Base-by-base conservation (phyloP, 2,888 invertebrate species). In the Ophion ellenae region DNA sequence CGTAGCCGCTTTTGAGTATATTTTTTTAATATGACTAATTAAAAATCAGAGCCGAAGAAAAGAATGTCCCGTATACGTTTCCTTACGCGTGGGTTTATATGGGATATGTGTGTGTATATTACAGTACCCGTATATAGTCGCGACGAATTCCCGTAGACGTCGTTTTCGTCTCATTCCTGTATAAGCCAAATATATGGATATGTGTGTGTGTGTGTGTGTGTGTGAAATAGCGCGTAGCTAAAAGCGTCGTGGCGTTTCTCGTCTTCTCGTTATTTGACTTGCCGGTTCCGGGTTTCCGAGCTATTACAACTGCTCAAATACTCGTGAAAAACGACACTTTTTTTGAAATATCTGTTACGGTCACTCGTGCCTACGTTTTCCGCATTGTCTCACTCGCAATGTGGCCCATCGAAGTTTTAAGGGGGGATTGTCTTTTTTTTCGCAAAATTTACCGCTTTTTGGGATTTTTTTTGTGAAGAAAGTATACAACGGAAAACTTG, bases 181-280 rank as follows among this genome's bases (percentile, higher is more conserved):
- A 36, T 28, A 59, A n/a, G 20, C 17, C n/a, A 10, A 28, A 74
- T 32, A 14, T 20, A 67, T 28, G 57, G 20, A 66, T 14, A 53
- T 47, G 14, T 10, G 20, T 36, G 24, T 36, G 24, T 24, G 24
- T 24, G 24, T 47, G 24, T 45, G 14, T 57, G 53, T 61, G 28
- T 71, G 69, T 79, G 36, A 69, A 32, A 69, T 77, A 78, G 81
- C 78, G 53, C 77, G 73, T 69, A 57, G 81, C 84, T 86, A 77
- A 84, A 81, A 86, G 81, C 81, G 75, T 81, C 81, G 53, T 69
- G 63, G 47, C 59, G 64, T 74, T 70, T 71, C 75, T 67, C 79
- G 47, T 69, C 69, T 69, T 84, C 70, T 76, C 69, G 78, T 84
- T 86, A 86, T 84, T 84, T 81, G 84, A 81, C 78, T 84, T 78